phyloP scores from a whole-genome alignment of 2,888 invertebrate genomes.

The Physocephala rufipes region DNA sequence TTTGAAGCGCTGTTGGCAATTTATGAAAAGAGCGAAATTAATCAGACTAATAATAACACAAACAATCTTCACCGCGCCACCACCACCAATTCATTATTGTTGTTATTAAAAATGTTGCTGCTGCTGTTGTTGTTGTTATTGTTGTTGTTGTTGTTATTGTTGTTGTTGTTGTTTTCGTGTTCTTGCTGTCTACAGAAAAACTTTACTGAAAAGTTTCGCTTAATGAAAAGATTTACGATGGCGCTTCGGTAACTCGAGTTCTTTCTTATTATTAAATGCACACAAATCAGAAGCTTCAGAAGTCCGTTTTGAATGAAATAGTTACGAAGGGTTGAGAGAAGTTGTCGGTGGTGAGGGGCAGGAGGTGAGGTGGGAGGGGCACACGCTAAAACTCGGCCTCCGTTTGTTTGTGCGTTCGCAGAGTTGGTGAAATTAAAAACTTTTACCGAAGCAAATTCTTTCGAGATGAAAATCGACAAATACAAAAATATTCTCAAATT shows the following conservation, averaged over 20 bases:
- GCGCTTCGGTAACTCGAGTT: not conserved
- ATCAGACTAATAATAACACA: slow-evolving; percentile 66
- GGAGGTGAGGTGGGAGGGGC: not conserved
- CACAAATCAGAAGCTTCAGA: slow-evolving; percentile 12
- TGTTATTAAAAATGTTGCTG: too few species aligned
- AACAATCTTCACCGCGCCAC: slow-evolving; percentile 40
- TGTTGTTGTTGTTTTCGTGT: slow-evolving; percentile 10
- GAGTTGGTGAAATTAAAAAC: slow-evolving; percentile 38
- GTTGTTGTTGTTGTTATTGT: not conserved
- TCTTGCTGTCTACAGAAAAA: slow-evolving; percentile 41
- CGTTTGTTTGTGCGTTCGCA: not conserved
- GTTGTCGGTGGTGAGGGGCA: not conserved
- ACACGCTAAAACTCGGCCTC: not conserved
- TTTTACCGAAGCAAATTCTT: slow-evolving; percentile 25
- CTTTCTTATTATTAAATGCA: too few species aligned
- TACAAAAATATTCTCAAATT: slow-evolving; percentile 43
- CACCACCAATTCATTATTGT: slow-evolving; percentile 39
- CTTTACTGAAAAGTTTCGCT: slow-evolving; percentile 64
- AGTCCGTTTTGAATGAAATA: too few species aligned
- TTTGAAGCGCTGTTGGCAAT: slow-evolving; percentile 59
- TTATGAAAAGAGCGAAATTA: slow-evolving; percentile 66
- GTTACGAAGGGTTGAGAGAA: not conserved
- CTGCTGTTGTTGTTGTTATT: too few species aligned
- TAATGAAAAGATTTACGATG: slow-evolving; percentile 67
- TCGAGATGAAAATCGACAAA: slow-evolving; percentile 34